A percentile compares a stretch with the other conserved stretches of the same genome.
Evolutionary conservation across 1,140 invertebrate genomes (phyloP).

Genomic region (Oryzaephilus surinamensis): DNA sequence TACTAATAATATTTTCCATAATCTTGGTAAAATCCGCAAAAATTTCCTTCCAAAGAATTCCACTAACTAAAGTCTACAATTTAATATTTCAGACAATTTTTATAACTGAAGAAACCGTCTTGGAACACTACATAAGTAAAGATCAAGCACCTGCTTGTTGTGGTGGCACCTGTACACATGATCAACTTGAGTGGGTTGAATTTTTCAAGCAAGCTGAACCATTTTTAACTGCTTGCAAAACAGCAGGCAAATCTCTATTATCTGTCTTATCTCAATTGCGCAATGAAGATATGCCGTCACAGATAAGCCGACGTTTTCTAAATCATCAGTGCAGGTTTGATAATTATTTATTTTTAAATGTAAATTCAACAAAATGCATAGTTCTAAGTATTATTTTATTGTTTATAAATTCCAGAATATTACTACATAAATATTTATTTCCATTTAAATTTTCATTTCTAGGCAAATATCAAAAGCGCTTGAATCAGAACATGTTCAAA

Average conservation of each 20-base stretch:
- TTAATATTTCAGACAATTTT: conserved; percentile 23
- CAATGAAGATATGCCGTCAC: conserved; percentile 37
- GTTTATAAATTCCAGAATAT: too few relatives aligned
- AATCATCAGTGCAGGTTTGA: conserved; percentile 41
- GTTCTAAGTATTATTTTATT: too few relatives aligned
- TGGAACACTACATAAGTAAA: conserved; percentile 33
- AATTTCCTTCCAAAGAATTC: neutral
- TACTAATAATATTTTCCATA: too few relatives aligned
- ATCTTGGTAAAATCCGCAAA: too few relatives aligned
- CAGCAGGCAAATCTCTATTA: conserved; percentile 40
- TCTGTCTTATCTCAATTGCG: conserved; percentile 42
- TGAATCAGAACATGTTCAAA: conserved; percentile 41
- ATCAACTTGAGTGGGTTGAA: conserved; percentile 50
- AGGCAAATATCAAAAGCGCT: conserved; percentile 38
- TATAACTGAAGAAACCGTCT: conserved; percentile 27
- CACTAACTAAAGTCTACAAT: neutral
- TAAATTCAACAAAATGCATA: neutral
- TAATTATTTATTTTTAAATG: conserved; percentile 2
- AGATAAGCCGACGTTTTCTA: conserved; percentile 40
- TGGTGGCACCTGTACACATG: conserved; percentile 41
- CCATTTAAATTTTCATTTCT: conserved; percentile 9
- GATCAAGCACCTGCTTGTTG: conserved; percentile 41
- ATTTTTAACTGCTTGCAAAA: conserved; percentile 39
- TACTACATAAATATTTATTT: too few relatives aligned
- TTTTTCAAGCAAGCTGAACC: conserved; percentile 50